These are phyloP conservation scores for Acrobasis suavella DNA, from an alignment of 2,888 invertebrate genomes.

Conservation along the genomic window DNA sequence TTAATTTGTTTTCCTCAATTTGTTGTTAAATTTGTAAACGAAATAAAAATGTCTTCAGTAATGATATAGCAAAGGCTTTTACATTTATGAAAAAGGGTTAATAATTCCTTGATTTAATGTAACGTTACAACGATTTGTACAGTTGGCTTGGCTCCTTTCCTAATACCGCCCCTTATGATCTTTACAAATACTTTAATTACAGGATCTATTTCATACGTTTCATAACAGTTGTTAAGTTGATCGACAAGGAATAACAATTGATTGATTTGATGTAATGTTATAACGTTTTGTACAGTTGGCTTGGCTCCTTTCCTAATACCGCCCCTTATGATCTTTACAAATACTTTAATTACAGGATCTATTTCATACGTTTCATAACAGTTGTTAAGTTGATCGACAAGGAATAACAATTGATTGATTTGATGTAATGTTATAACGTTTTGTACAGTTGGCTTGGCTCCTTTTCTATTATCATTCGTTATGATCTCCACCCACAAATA, in stretches of 20 bases:
- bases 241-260: not conserved
- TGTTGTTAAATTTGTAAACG: not conserved
- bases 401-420: not conserved
- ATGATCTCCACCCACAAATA: not conserved
- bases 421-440: not conserved
- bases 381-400: constrained; percentile 14
- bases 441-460: not conserved
- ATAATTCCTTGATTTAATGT: not conserved
- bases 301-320: not conserved
- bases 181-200: constrained; percentile 13
- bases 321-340: not conserved
- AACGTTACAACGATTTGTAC: not conserved
- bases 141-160: not conserved
- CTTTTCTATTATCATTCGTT: not conserved
- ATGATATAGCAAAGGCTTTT: not conserved
- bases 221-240: constrained; percentile 15
- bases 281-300: not conserved
- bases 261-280: not conserved
- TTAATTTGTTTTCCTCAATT: not conserved
- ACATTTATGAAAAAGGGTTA: not conserved
- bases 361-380: constrained; percentile 13
- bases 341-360: constrained; percentile 16
- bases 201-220: constrained; percentile 9
- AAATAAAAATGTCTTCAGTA: not conserved
- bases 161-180: not conserved